Base-by-base conservation (phyloP, 2,888 invertebrate species). In the Diloba caeruleocephala region DNA sequence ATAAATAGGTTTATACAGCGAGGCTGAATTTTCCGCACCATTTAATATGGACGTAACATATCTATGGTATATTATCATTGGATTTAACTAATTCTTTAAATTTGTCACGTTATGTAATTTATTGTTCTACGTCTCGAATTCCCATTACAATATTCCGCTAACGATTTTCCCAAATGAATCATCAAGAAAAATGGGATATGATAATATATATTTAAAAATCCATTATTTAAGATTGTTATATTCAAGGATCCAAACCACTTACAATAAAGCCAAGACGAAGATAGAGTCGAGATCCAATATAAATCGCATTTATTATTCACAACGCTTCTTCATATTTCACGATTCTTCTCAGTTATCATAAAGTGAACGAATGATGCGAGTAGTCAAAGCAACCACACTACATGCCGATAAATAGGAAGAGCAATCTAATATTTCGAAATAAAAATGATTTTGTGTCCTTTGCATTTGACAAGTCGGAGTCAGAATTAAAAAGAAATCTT, bases 271-370 rank as follows among this genome's bases (percentile, higher is more conserved):
- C 71, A 71, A 70, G 74, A 78, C 75, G 82, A 78, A 78, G 80
- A 79, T 79, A 80, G 75, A 76, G 60, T 76, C 36, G 48, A 31
- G 75, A 82, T 82, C 79, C 80, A 83, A 85, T 87, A 83, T 80
- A 74, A 61, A 71, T 66, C 72, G 76, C 82, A 82, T 85, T 85
- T 85, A 85, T 85, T 86, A 86, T 88, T 86, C 86, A 84, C 73
- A 72, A 73, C 71, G 78, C 75, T 63, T 74, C 71, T 83, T 76
- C 82, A 83, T 83, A 76, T 63, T 55, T 67, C 54, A 67, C 29
- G 48, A 67, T 63, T 80, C 75, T 77, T 75, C 72, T 70, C 71
- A 77, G 48, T 76, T 79, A 79, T 76, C 76, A 78, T 79, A 75
- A 78, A 81, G 81, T 73, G 74, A 79, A 75, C 74, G 76, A 81